Evolutionary conservation across 2,888 invertebrate species (phyloP).

Genomic region (Celastrina argiolus): DNA sequence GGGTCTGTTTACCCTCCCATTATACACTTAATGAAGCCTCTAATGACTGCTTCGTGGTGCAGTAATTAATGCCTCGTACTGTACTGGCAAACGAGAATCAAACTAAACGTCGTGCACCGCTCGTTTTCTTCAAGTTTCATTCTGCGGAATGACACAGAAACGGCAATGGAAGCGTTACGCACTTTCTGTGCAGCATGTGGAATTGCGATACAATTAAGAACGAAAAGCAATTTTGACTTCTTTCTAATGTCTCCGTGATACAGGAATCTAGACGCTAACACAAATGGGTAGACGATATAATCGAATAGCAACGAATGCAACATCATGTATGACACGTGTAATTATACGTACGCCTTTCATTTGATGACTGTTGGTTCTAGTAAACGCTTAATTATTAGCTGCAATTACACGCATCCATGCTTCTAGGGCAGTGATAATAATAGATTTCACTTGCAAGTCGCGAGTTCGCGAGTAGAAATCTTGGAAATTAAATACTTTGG

Average conservation of each 20-base stretch:
- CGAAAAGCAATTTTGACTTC: constrained; percentile 13
- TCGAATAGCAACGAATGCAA: not conserved
- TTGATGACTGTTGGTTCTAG: constrained; percentile 57
- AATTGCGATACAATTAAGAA: constrained; percentile 3
- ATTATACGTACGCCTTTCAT: constrained; percentile 42
- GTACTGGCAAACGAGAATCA: constrained; percentile 27
- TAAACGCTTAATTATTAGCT: constrained; percentile 60
- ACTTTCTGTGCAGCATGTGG: constrained; percentile 7
- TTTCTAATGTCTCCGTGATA: not conserved
- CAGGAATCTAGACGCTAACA: not conserved
- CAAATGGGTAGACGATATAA: not conserved
- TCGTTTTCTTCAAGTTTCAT: constrained; percentile 3
- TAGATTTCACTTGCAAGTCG: constrained; percentile 71
- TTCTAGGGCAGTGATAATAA: constrained; percentile 61
- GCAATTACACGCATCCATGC: constrained; percentile 74
- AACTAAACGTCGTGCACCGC: constrained; percentile 26
- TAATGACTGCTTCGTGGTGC: constrained; percentile 54
- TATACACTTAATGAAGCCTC: constrained; percentile 61
- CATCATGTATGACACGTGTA: constrained; percentile 24
- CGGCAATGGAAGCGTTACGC: constrained; percentile 18
- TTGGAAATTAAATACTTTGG: constrained; percentile 48
- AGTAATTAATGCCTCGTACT: constrained; percentile 55
- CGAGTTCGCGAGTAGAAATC: constrained; percentile 44
- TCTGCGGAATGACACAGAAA: not conserved
- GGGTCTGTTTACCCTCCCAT: constrained; percentile 63